Evolutionary conservation across 2,888 invertebrate genomes (phyloP).

Genomic region (Caenorhabditis wallacei): DNA sequence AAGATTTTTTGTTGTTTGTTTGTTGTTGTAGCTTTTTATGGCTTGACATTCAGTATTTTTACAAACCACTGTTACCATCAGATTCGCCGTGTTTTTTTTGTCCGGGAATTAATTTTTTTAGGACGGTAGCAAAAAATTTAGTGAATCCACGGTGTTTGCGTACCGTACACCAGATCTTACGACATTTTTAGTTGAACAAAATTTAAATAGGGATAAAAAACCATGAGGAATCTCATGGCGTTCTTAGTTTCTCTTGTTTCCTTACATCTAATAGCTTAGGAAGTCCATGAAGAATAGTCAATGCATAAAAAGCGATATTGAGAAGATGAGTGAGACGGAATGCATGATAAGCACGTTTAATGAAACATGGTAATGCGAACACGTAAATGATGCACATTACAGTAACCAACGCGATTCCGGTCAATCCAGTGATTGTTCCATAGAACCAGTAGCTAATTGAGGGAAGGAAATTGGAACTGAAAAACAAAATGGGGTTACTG

Average conservation of each 20-base stretch:
- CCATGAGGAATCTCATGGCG: too few relatives aligned
- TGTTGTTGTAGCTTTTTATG: too few relatives aligned
- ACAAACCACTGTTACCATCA: too few relatives aligned
- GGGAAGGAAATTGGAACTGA: constrained; percentile 91
- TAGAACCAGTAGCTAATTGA: constrained; percentile 97
- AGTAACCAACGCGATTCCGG: constrained; percentile 85
- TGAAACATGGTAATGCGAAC: constrained; percentile 95
- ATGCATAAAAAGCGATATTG: constrained; percentile 91
- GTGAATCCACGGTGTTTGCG: too few relatives aligned
- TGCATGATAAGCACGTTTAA: constrained; percentile 88
- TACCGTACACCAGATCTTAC: too few relatives aligned
- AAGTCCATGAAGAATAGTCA: constrained; percentile 93
- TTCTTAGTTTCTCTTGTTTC: constrained; percentile 33
- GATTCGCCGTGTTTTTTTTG: too few relatives aligned
- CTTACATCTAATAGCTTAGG: constrained; percentile 92
- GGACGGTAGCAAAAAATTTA: too few relatives aligned
- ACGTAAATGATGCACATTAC: constrained; percentile 96
- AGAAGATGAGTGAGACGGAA: constrained; percentile 93
- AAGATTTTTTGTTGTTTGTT: too few relatives aligned
- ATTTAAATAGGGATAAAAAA: too few relatives aligned
- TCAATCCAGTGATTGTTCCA: constrained; percentile 89
- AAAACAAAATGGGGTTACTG: constrained; percentile 40
- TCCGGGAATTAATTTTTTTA: too few relatives aligned
- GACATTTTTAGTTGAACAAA: too few relatives aligned
- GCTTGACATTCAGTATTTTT: too few relatives aligned